These are phyloP conservation scores for Eidolon helvum DNA, from an alignment of 2,113 vertebrate genomes.

Conservation along the genomic window DNA sequence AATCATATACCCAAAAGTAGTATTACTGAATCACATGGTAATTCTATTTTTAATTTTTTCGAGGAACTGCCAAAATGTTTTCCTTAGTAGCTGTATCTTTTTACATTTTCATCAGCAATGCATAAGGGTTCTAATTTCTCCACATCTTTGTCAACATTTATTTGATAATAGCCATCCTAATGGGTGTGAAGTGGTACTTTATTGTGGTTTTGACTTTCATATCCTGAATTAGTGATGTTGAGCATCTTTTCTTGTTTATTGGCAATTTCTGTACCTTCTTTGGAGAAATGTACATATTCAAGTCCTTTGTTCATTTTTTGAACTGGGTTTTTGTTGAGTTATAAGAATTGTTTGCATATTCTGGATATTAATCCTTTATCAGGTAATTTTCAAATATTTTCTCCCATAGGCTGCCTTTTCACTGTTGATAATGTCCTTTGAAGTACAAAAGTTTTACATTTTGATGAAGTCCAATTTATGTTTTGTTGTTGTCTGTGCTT, in stretches of 20 bases:
- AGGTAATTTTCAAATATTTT: constrained; percentile 4
- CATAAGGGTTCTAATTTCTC: neutral
- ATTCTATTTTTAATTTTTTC: neutral
- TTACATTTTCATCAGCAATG: neutral
- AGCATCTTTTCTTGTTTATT: neutral
- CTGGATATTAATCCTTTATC: neutral
- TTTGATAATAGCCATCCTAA: neutral
- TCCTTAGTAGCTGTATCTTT: neutral
- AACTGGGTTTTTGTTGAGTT: neutral
- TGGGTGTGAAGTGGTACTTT: neutral
- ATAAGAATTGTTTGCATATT: neutral
- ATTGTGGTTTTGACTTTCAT: neutral
- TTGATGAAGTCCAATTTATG: neutral
- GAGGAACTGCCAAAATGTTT: neutral
- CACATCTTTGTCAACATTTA: neutral
- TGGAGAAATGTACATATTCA: neutral
- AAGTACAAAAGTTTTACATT: neutral
- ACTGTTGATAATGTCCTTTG: neutral
- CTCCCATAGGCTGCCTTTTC: neutral
- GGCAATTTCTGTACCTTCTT: neutral
- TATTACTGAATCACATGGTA: neutral
- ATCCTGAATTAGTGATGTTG: neutral
- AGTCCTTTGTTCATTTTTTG: neutral
- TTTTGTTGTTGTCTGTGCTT: neutral
- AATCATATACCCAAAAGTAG: neutral